Percentiles rank a stretch among this genome's conserved stretches.
phyloP scores from a whole-genome alignment of 1,140 invertebrate species.

The Pseudomyrmex dendroicus region DNA sequence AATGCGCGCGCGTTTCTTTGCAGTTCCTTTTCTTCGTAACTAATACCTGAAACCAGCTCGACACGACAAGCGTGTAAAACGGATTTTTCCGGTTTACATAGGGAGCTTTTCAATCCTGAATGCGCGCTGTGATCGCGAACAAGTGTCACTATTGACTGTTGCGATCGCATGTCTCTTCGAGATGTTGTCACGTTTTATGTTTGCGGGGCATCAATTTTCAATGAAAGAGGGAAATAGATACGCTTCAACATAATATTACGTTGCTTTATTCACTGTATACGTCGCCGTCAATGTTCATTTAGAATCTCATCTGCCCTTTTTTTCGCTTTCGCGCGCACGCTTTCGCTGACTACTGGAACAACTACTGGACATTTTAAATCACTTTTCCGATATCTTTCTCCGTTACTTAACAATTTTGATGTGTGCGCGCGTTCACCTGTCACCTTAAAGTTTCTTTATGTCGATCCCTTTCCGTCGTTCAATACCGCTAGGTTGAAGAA shows the following conservation, averaged over 20 bases:
- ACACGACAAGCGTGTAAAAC: not conserved
- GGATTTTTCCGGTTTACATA: not conserved
- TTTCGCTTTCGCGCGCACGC: not conserved
- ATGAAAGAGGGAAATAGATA: not conserved
- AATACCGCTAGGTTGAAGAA: not conserved
- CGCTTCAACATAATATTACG: not conserved
- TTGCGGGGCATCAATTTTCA: slow-evolving; percentile 11
- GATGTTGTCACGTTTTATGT: not conserved
- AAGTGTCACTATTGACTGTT: not conserved
- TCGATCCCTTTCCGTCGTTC: no score
- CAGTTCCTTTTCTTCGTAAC: not conserved
- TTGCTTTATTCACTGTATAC: slow-evolving; percentile 15
- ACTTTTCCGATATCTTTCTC: not conserved
- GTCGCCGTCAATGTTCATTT: slow-evolving; percentile 36
- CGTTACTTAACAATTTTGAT: no score
- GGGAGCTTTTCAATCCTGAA: not conserved
- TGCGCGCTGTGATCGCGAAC: not conserved
- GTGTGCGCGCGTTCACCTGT: no score
- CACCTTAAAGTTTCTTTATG: no score
- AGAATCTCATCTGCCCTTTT: not conserved
- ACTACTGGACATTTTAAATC: slow-evolving; percentile 23
- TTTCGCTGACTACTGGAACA: slow-evolving; percentile 3
- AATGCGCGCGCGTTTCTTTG: not conserved
- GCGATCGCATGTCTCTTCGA: not conserved
- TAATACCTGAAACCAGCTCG: no score